Evolutionary conservation across 2,113 vertebrate species (phyloP).

Genomic region (Amblyopsis rosae): DNA sequence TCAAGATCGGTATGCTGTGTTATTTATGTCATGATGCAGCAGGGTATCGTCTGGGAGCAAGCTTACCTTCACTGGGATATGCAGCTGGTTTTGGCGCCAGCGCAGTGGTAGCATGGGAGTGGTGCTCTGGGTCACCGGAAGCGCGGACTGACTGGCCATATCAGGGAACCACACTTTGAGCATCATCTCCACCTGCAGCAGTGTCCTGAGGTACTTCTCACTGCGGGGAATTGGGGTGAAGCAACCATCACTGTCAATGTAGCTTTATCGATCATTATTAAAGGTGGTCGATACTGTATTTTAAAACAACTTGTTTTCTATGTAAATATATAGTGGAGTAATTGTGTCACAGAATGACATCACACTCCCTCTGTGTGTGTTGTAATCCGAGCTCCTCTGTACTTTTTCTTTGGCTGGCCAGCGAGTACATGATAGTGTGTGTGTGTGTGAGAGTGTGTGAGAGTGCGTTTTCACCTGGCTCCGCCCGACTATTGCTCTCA

Average conservation of each 20-base stretch:
- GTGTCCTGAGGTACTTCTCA: conserved; percentile 83
- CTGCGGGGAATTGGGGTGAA: conserved; percentile 58
- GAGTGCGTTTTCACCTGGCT: no score
- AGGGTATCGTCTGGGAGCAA: background rate
- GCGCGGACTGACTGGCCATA: conserved; percentile 34
- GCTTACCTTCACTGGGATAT: conserved; percentile 71
- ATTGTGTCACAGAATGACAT: no score
- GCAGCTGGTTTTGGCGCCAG: conserved; percentile 70
- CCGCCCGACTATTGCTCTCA: no score
- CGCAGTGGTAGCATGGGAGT: conserved; percentile 26
- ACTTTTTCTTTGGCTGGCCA: no score
- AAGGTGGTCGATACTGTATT: no score
- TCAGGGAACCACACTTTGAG: conserved; percentile 87
- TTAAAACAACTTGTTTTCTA: no score
- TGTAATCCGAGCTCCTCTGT: no score
- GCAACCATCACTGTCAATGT: background rate
- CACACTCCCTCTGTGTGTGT: no score
- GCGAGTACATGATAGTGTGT: no score
- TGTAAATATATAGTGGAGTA: no score
- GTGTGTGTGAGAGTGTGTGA: no score
- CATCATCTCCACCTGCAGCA: conserved; percentile 89
- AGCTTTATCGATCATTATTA: conserved; percentile 1
- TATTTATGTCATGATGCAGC: background rate
- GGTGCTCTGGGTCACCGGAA: conserved; percentile 18
- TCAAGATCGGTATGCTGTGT: background rate